A percentile compares a stretch with the other conserved stretches of the same genome.
Conservation (phyloP, 2,888 invertebrate species). For the Petrolisthes cinctipes region DNA sequence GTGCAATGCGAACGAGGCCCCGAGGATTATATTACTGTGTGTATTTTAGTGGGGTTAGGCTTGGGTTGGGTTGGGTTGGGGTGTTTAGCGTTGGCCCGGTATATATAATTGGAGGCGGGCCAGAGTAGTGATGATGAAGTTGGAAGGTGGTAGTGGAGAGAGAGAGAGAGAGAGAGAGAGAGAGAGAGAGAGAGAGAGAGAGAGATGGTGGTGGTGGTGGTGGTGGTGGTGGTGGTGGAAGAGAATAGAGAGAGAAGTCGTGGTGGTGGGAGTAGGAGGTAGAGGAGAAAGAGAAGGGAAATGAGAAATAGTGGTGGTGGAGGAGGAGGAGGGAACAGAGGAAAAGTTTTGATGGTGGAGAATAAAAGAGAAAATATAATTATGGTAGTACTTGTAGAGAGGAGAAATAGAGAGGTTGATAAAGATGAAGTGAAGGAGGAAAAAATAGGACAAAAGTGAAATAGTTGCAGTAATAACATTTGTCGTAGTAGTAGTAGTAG, state of each 20-base stretch:
- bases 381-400: background rate
- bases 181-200: background rate
- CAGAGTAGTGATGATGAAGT: background rate
- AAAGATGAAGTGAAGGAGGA: background rate
- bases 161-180: background rate
- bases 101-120: background rate
- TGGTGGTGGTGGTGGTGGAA: background rate
- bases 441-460: background rate
- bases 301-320: background rate
- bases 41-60: background rate
- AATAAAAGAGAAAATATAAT: background rate
- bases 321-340: constrained; percentile 13
- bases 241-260: background rate
- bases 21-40: constrained; percentile 15
- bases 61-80: too few relatives aligned
- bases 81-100: too few relatives aligned
- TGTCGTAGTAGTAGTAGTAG: background rate
- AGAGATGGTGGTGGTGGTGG: background rate
- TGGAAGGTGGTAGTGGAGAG: background rate
- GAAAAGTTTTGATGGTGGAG: background rate
- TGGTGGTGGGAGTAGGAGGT: background rate
- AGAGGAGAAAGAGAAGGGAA: background rate
- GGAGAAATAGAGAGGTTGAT: background rate
- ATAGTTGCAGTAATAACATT: background rate
- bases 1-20: constrained; percentile 15